phyloP scores from a whole-genome alignment of 2,113 vertebrate genomes.

The Caranx ignobilis region DNA sequence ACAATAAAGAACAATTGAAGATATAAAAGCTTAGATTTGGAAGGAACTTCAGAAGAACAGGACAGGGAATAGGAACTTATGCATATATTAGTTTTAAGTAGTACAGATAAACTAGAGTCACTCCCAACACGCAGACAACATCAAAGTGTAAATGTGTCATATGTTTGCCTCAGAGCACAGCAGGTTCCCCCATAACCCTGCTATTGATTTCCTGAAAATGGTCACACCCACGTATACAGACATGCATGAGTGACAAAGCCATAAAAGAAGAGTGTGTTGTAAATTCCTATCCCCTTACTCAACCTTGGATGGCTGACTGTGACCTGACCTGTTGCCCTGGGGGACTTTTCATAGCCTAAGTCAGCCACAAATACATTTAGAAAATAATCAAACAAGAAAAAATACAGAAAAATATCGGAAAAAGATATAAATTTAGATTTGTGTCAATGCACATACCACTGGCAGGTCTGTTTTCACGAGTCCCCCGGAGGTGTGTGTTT shows the following conservation, averaged over 20 bases:
- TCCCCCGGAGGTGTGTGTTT: constrained; percentile 18
- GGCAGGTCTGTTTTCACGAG: constrained; percentile 43
- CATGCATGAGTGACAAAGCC: constrained; percentile 42
- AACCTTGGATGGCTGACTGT: constrained; percentile 27
- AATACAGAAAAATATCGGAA: neutral
- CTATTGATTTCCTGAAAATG: constrained; percentile 20
- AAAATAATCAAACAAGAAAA: neutral
- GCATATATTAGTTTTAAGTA: no score
- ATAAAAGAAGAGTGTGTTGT: constrained; percentile 51
- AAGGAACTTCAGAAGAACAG: neutral
- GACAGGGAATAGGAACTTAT: neutral
- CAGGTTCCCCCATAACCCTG: neutral
- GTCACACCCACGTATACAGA: constrained; percentile 36
- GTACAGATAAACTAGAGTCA: neutral
- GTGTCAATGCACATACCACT: constrained; percentile 59
- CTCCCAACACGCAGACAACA: neutral
- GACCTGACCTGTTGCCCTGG: constrained; percentile 32
- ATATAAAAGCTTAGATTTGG: neutral
- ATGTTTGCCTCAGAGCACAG: constrained; percentile 7
- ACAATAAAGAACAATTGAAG: neutral
- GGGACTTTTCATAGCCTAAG: constrained; percentile 3
- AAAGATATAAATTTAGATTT: neutral
- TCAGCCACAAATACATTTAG: constrained; percentile 13
- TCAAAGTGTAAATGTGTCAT: constrained; percentile 2
- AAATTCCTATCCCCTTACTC: constrained; percentile 64